Evolutionary conservation across 2,797 vertebrate genomes (phyloP).

Genomic region (Acanthurus tractus): DNA sequence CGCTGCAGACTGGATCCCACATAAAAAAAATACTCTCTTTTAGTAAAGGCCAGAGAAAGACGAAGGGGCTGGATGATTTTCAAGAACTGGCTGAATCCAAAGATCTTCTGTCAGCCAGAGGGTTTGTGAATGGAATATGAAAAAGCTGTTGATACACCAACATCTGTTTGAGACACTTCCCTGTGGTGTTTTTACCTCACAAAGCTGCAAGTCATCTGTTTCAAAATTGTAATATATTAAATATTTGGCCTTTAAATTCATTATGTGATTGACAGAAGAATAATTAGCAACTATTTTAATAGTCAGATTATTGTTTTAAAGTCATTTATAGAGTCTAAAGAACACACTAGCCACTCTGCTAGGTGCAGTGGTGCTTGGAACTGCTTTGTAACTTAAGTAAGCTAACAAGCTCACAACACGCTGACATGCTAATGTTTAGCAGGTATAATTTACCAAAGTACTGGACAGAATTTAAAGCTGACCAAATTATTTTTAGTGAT

Average conservation of each 20-base stretch:
- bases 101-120: constrained; percentile 32
- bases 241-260: neutral
- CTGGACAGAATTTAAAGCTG: neutral
- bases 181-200: neutral
- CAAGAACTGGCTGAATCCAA: constrained; percentile 42
- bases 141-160: constrained; percentile 51
- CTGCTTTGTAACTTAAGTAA: neutral
- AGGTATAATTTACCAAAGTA: neutral
- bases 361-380: neutral
- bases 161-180: constrained; percentile 45
- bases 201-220: constrained; percentile 26
- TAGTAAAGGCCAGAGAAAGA: constrained; percentile 51
- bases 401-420: neutral
- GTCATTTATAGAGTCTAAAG: neutral
- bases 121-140: constrained; percentile 40
- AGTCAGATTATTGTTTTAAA: neutral
- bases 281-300: neutral
- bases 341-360: neutral
- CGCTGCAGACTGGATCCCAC: constrained; percentile 42
- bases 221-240: constrained; percentile 12
- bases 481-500: neutral
- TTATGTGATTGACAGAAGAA: neutral
- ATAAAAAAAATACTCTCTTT: constrained; percentile 36
- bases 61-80: constrained; percentile 37
- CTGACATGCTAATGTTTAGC: neutral